These are phyloP conservation scores for Prosopocoilus inquinatus DNA, from an alignment of 2,888 invertebrate genomes.

Conservation along the genomic window DNA sequence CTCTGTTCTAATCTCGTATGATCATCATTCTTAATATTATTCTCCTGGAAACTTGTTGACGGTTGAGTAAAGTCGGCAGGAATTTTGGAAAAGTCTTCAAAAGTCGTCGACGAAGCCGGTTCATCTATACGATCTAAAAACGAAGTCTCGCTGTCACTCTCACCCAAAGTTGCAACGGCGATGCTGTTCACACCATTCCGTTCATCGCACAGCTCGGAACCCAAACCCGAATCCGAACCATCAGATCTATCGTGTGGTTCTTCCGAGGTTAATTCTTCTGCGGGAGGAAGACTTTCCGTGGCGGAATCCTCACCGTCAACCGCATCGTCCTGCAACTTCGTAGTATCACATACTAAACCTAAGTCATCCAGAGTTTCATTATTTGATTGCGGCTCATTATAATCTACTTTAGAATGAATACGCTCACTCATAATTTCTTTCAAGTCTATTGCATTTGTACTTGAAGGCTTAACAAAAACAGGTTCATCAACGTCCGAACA, in stretches of 20 bases:
- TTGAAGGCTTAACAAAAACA: slow-evolving; percentile 29
- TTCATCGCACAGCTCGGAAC: slow-evolving; percentile 71
- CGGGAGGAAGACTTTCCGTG: slow-evolving; percentile 60
- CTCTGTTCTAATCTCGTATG: slow-evolving; percentile 15
- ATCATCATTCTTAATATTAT: slow-evolving; percentile 1
- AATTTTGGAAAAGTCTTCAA: slow-evolving; percentile 1
- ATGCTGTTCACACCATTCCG: slow-evolving; percentile 41
- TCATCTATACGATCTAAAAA: slow-evolving; percentile 50
- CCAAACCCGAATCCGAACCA: slow-evolving; percentile 81
- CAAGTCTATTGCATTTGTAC: slow-evolving; percentile 31
- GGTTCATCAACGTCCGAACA: slow-evolving; percentile 22
- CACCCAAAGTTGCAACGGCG: slow-evolving; percentile 38
- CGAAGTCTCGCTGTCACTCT: slow-evolving; percentile 55
- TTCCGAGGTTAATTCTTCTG: slow-evolving; percentile 54
- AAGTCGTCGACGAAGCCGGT: slow-evolving; percentile 13
- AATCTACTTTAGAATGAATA: slow-evolving; percentile 37
- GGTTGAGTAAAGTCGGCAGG: slow-evolving; percentile 6
- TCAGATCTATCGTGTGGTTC: slow-evolving; percentile 70
- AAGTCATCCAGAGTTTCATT: slow-evolving; percentile 28
- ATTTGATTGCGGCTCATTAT: slow-evolving; percentile 36
- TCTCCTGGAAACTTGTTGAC: slow-evolving; percentile 24
- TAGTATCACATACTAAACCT: not conserved
- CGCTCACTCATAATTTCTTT: slow-evolving; percentile 28
- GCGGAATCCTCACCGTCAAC: slow-evolving; percentile 64
- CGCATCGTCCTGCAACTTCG: slow-evolving; percentile 8